A percentile compares a stretch with the other conserved stretches of the same genome.
These are phyloP conservation scores for Abrostola triplasia DNA, from an alignment of 2,888 invertebrate species.

Conservation along the genomic window DNA sequence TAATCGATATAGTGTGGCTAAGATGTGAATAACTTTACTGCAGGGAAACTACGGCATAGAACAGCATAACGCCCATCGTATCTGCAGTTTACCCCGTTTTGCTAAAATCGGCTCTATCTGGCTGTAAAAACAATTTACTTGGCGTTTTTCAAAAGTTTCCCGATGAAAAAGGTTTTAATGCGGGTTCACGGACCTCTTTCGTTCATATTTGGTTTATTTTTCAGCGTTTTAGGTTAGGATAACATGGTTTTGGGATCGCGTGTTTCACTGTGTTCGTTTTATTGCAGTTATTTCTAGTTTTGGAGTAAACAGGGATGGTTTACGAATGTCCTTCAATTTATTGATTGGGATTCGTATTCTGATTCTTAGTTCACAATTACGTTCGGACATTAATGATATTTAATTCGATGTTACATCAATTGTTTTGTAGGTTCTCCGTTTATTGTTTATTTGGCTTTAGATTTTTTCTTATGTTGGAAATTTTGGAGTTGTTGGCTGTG, in stretches of 20 bases:
- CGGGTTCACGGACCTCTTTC: constrained; percentile 25
- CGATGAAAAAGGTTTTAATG: constrained; percentile 21
- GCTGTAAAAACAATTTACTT: constrained; percentile 52
- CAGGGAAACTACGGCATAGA: constrained; percentile 85
- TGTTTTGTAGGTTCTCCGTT: constrained; percentile 4
- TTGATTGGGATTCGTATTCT: constrained; percentile 9
- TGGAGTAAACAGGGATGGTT: constrained; percentile 2
- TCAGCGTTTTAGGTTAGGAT: constrained; percentile 40
- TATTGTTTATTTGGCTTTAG: constrained; percentile 35
- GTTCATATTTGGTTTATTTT: constrained; percentile 16
- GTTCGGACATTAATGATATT: not conserved
- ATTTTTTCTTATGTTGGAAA: constrained; percentile 50
- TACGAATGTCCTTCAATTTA: constrained; percentile 12
- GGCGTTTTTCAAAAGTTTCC: constrained; percentile 35
- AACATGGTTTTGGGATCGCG: constrained; percentile 37
- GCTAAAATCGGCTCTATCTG: constrained; percentile 61
- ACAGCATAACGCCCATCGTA: constrained; percentile 81
- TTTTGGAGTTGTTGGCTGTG: constrained; percentile 59
- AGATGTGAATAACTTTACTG: constrained; percentile 82
- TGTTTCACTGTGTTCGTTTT: constrained; percentile 24
- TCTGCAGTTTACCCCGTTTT: constrained; percentile 77
- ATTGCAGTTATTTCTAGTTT: constrained; percentile 18
- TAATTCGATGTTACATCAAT: constrained; percentile 5
- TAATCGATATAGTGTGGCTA: constrained; percentile 83
- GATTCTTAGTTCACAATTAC: not conserved